These are phyloP conservation scores for Muscicapa adusta DNA, from an alignment of 2,113 vertebrate species.

Conservation along the genomic window DNA sequence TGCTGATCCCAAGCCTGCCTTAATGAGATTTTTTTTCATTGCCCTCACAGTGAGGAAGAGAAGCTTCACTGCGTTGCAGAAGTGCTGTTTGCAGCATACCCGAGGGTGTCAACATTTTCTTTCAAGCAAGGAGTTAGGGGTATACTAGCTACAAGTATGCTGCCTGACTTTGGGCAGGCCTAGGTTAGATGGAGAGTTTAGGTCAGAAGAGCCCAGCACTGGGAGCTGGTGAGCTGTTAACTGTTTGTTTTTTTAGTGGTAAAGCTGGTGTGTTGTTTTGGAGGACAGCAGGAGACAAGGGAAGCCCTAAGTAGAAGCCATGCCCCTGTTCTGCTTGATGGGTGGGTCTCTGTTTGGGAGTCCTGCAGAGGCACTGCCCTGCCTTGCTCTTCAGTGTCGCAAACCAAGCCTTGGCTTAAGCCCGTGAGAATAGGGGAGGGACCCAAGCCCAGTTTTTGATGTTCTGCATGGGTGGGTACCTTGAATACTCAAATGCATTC, in stretches of 20 bases:
- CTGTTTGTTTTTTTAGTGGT: background rate
- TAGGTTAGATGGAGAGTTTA: background rate
- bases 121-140: background rate
- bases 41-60: background rate
- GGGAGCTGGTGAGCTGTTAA: background rate
- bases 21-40: background rate
- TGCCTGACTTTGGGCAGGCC: background rate
- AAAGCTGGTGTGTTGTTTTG: background rate
- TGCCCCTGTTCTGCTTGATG: background rate
- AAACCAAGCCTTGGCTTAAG: slow-evolving; percentile 24
- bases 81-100: background rate
- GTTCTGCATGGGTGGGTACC: slow-evolving; percentile 77
- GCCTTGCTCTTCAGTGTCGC: slow-evolving; percentile 34
- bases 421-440: slow-evolving; percentile 60
- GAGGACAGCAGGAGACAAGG: background rate
- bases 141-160: background rate
- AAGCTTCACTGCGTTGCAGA: background rate
- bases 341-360: slow-evolving; percentile 7
- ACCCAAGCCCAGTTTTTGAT: slow-evolving; percentile 75
- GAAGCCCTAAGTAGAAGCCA: background rate
- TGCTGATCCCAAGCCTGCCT: background rate
- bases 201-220: background rate
- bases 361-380: slow-evolving; percentile 17
- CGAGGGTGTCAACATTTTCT: background rate
- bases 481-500: slow-evolving; percentile 76